Evolutionary conservation across 2,797 vertebrate genomes (phyloP).

Genomic region (Ptychobarbus kaznakovi): DNA sequence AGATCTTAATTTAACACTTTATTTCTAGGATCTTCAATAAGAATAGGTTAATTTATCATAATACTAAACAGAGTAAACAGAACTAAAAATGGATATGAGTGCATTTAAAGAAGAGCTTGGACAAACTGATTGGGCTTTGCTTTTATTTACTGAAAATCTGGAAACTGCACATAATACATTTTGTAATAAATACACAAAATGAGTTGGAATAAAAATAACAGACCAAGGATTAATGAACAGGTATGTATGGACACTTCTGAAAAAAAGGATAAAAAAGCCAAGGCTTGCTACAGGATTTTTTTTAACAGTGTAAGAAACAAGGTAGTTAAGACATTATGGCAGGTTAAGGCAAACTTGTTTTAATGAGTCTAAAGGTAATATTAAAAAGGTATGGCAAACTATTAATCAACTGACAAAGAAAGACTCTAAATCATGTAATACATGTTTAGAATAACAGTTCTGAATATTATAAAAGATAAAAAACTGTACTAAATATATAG

Average conservation of each 20-base stretch:
- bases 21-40: background rate
- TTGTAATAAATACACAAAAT: background rate
- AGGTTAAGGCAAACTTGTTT: background rate
- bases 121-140: background rate
- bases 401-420: too few relatives aligned
- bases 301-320: background rate
- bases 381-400: too few relatives aligned
- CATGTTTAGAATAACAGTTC: background rate
- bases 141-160: background rate
- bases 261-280: background rate
- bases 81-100: background rate
- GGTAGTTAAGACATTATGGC: background rate
- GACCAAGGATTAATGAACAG: background rate
- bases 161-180: background rate
- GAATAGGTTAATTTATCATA: background rate
- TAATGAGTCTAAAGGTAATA: too few relatives aligned
- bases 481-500: background rate
- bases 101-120: background rate
- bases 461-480: background rate
- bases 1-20: background rate
- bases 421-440: background rate
- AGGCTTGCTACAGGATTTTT: background rate
- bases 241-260: background rate
- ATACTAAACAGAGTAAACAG: background rate
- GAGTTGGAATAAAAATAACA: background rate